Evolutionary conservation across 2,888 invertebrate genomes (phyloP).

Genomic region (Marasmarcha lunaedactyla): DNA sequence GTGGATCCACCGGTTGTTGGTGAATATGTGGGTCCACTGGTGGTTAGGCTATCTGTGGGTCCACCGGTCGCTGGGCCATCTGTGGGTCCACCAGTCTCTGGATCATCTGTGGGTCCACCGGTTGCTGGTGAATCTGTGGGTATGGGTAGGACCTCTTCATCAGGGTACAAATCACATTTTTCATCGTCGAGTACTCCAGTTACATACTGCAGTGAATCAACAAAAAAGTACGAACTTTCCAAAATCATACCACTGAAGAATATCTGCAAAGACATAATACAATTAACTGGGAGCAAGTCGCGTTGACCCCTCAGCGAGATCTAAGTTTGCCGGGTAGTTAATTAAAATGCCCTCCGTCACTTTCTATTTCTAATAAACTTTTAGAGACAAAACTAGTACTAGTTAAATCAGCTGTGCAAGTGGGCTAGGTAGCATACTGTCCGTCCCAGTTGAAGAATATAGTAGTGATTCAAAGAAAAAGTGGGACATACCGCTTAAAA

Average conservation of each 20-base stretch:
- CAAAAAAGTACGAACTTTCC: constrained; percentile 20
- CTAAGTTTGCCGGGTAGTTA: too few species aligned
- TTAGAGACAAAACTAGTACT: too few species aligned
- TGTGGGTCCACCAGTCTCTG: constrained; percentile 8
- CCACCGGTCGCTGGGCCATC: constrained; percentile 7
- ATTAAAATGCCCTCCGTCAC: too few species aligned
- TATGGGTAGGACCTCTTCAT: not conserved
- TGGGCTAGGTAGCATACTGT: too few species aligned
- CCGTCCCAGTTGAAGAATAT: too few species aligned
- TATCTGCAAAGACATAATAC: constrained; percentile 34
- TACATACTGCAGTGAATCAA: constrained; percentile 38
- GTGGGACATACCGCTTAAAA: too few species aligned
- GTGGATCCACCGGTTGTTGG: constrained; percentile 8
- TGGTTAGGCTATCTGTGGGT: constrained; percentile 5
- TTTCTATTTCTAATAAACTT: too few species aligned
- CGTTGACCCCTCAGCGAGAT: too few species aligned
- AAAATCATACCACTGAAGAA: constrained; percentile 26
- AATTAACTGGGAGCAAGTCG: too few species aligned
- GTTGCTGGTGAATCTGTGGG: not conserved
- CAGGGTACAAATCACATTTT: constrained; percentile 23
- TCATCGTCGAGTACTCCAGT: constrained; percentile 20
- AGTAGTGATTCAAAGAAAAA: too few species aligned
- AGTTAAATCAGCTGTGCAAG: too few species aligned
- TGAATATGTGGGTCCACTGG: constrained; percentile 4
- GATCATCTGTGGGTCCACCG: constrained; percentile 4